Conservation (phyloP, 2,888 invertebrate species). For the Drosophila tanythrix region DNA sequence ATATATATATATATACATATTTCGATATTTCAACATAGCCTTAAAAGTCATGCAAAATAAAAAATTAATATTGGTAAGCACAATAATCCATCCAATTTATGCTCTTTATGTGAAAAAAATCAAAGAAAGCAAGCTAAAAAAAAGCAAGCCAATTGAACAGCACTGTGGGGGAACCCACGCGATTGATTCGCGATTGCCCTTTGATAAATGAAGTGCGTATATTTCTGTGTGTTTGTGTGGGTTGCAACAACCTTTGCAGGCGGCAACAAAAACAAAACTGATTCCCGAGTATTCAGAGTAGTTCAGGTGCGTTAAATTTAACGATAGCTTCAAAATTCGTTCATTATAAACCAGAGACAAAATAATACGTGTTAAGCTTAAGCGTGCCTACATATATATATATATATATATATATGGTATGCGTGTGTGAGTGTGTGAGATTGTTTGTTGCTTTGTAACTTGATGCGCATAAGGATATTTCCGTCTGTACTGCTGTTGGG, state of each 20-base stretch:
- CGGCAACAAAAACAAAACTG: not conserved
- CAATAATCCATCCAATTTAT: not conserved
- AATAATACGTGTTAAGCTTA: not conserved
- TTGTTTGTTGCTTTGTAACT: conserved; percentile 19
- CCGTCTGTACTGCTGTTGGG: conserved; percentile 19
- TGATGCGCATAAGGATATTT: conserved; percentile 42
- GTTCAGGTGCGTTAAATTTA: not conserved
- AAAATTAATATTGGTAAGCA: not conserved
- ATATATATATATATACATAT: not conserved
- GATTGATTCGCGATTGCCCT: conserved; percentile 5
- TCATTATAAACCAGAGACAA: not conserved
- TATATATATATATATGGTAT: not conserved
- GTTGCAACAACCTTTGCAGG: conserved; percentile 5
- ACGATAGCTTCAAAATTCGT: not conserved
- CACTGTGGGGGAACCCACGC: conserved; percentile 11
- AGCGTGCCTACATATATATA: not conserved
- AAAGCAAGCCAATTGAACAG: conserved; percentile 1
- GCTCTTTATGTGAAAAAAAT: not conserved
- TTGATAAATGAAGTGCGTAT: conserved; percentile 12
- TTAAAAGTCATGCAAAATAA: not conserved
- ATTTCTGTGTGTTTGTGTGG: not conserved
- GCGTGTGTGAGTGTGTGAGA: not conserved
- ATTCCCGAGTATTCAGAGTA: conserved; percentile 1
- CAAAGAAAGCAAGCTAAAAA: not conserved
- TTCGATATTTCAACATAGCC: not conserved